Evolutionary conservation across 2,888 invertebrate species (phyloP).

Genomic region (Xestia ashworthii): DNA sequence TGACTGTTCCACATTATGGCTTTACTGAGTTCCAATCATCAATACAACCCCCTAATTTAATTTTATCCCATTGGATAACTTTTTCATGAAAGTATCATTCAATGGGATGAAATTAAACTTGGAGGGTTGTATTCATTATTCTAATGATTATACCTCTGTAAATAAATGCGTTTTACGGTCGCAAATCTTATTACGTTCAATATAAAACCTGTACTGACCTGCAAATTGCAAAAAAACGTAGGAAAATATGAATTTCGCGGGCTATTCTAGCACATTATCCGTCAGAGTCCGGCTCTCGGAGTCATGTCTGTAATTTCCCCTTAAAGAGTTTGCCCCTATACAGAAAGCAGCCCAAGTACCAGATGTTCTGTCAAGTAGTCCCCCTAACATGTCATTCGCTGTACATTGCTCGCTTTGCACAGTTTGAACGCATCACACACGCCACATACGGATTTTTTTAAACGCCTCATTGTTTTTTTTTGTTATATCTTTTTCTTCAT

Average conservation of each 20-base stretch:
- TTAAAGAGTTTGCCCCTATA: neutral
- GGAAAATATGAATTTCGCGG: neutral
- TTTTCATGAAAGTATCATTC: neutral
- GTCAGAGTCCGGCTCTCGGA: neutral
- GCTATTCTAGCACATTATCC: fast-evolving
- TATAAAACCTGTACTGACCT: neutral
- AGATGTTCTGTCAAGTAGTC: slow-evolving; percentile 28
- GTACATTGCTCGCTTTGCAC: slow-evolving; percentile 81
- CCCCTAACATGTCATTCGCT: slow-evolving; percentile 78
- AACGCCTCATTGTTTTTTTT: slow-evolving; percentile 74
- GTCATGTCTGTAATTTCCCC: neutral
- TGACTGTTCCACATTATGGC: fast-evolving
- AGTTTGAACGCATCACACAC: slow-evolving; percentile 81
- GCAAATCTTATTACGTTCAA: neutral
- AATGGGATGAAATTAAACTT: no score
- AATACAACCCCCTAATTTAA: neutral
- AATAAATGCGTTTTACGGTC: neutral
- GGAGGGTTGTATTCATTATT: neutral
- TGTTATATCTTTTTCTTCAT: slow-evolving; percentile 50
- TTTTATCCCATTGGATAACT: neutral
- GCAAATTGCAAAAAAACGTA: neutral
- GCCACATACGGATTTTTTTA: slow-evolving; percentile 81
- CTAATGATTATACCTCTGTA: neutral
- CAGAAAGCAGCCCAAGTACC: neutral
- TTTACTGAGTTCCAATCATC: neutral